Base-by-base conservation (phyloP, 2,797 vertebrate genomes). In the Gambusia yucatana region DNA sequence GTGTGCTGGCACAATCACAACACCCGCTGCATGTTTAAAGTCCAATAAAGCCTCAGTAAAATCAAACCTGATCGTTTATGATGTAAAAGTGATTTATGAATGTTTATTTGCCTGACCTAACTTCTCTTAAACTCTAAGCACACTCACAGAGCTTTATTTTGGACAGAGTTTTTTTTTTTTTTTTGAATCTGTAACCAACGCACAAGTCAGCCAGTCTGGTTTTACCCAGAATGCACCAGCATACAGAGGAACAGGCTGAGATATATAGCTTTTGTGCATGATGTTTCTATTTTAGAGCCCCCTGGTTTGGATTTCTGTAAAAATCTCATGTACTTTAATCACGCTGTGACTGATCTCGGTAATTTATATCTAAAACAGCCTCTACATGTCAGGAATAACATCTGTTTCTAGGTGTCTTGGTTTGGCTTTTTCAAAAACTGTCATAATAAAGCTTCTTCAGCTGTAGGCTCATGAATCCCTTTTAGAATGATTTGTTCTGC, bases 341-440 rank as follows among this genome's bases (percentile, higher is more conserved):
- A 48, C 33, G 25, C 80, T 52, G 76, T 85, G 88, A 79, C 83
- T 59, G 87, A 92, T 91, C 81, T 77, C 41, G 76, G 65, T 13
- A 3, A 85, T 77, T 82, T 83, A 47, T 70, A 83, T 65, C 85
- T 75, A 73, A 87, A 91, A 82, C 88, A 85, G 28, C 83, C 43
- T 75, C 80, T 59, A 79, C 82, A 90, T 86, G 89, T 88, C 81
- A 28, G 59, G 16, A 85, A 55, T 74, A 47, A 78, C 90, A 90
- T 91, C 88, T 92, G 92, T 84, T 90, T 84, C 82, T 63, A 20
- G 43, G 70, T n/a, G 76, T 75, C 74, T 57, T 50, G 17, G 41
- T 17, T 77, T 74, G 57, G 6, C 50, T 43, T 78, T 78, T 78
- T 75, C 16, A n/a, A 33, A 81, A 81, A 63, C 65, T 72, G 46